Evolutionary conservation across 2,888 invertebrate genomes (phyloP), one percentile per base, ranked within the genome.

Genomic region (Acanthosepion pharaonis): DNA sequence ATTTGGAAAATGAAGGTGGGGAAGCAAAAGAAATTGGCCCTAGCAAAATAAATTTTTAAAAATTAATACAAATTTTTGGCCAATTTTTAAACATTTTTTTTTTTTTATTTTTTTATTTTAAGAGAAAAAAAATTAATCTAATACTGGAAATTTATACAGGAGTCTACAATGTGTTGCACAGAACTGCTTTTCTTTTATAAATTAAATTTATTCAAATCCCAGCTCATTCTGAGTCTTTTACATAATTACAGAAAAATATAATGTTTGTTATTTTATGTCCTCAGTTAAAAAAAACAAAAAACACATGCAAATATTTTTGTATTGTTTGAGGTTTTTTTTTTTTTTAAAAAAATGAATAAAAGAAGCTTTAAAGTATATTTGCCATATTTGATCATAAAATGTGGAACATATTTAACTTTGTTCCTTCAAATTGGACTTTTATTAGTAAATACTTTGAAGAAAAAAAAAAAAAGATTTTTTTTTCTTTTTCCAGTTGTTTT

Each of bases 201-300:
- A 23, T 78, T 78, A 78, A 78, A 78, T 33, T n/a, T 78, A 33
- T 33, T n/a, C 33, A 11, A 78, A 78, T 78, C 78, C 78, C 78
- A 78, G 78, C 78, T 33, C 78, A 78, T 78, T 78, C 23, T n/a
- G 78, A 78, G 78, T 78, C 33, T 78, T 78, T 78, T 33, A n/a
- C n/a, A 33, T 78, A 78, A 78, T 78, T 78, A 78, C 78, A 78
- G 78, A 78, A 78, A 78, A 78, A 78, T 78, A 78, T 78, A 78
- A 33, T 33, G n/a, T n/a, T 78, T 78, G n/a, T 78, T 78, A 78
- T 78, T 78, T 78, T 78, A n/a, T 78, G n/a, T 78, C n/a, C 18
- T 78, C n/a, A 78, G 28, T 78, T 78, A 1, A 9, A n/a, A 64
- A 78, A 78, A 78, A n/a, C 9, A 15, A n/a, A n/a, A n/a, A 11